A percentile compares a stretch with the other conserved stretches of the same genome.
Conservation (phyloP, 2,797 vertebrate species). For the Echeneis naucrates region DNA sequence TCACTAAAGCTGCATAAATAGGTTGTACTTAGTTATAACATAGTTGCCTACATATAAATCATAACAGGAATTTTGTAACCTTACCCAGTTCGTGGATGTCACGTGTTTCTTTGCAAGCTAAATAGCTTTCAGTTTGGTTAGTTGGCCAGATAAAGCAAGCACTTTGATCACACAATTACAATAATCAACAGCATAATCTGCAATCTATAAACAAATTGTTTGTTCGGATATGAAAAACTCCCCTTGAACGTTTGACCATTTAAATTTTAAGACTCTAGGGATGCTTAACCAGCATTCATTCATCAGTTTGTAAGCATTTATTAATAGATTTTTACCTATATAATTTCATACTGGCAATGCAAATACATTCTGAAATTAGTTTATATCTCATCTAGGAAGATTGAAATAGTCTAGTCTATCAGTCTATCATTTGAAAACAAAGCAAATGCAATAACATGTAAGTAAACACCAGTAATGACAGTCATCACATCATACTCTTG, state of each 20-base stretch:
- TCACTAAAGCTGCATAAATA: background rate
- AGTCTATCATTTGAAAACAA: background rate
- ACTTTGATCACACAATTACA: background rate
- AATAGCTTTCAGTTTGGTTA: background rate
- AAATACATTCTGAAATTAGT: too few species aligned
- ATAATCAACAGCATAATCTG: background rate
- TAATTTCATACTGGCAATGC: background rate
- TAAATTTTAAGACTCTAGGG: background rate
- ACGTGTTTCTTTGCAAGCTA: background rate
- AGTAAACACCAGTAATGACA: background rate
- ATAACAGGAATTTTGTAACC: background rate
- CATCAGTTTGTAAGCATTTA: background rate
- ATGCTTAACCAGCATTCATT: too few species aligned
- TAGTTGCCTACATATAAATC: background rate
- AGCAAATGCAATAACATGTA: too few species aligned
- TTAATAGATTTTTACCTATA: background rate
- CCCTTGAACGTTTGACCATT: background rate
- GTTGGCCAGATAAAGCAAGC: background rate
- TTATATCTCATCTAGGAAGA: too few species aligned
- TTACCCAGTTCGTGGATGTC: background rate
- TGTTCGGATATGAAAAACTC: background rate
- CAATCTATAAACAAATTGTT: background rate
- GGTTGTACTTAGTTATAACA: background rate
- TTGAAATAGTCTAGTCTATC: too few species aligned
- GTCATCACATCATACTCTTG: constrained; percentile 9